Conservation (phyloP, 2,797 vertebrate genomes). For the Miichthys miiuy region DNA sequence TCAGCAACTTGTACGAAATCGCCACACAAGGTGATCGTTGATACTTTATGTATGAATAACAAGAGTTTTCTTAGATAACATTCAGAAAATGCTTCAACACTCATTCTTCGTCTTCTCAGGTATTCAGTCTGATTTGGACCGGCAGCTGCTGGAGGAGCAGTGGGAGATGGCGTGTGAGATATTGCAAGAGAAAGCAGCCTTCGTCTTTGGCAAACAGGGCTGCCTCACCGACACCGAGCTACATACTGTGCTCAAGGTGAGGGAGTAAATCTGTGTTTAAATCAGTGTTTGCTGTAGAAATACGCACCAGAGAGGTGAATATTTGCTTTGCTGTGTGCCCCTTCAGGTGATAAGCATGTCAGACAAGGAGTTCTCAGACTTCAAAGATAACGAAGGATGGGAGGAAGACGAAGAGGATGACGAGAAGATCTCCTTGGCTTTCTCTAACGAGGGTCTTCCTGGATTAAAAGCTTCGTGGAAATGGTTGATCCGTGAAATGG, state of each 20-base stretch:
- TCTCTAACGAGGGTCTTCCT: conserved; percentile 85
- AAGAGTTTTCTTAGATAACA: not conserved
- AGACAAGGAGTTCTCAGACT: conserved; percentile 88
- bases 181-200: conserved; percentile 88
- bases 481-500: conserved; percentile 83
- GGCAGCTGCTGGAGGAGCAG: conserved; percentile 82
- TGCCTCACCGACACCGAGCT: conserved; percentile 92
- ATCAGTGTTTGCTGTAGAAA: not conserved
- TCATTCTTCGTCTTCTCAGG: conserved; percentile 68
- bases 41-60: too few species aligned
- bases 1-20: conserved; percentile 84
- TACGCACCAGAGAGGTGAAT: too few species aligned
- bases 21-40: conserved; percentile 84
- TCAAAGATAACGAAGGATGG: conserved; percentile 89
- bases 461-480: conserved; percentile 85
- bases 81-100: not conserved
- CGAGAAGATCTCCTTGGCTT: conserved; percentile 68
- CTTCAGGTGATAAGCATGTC: conserved; percentile 92
- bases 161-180: conserved; percentile 87
- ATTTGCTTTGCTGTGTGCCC: conserved; percentile 2
- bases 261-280: not conserved
- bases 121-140: conserved; percentile 74
- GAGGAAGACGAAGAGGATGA: conserved; percentile 85
- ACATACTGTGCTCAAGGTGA: conserved; percentile 89
- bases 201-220: conserved; percentile 90